Evolutionary conservation across 2,888 invertebrate species (phyloP).

Genomic region (Vandiemenella viatica): DNA sequence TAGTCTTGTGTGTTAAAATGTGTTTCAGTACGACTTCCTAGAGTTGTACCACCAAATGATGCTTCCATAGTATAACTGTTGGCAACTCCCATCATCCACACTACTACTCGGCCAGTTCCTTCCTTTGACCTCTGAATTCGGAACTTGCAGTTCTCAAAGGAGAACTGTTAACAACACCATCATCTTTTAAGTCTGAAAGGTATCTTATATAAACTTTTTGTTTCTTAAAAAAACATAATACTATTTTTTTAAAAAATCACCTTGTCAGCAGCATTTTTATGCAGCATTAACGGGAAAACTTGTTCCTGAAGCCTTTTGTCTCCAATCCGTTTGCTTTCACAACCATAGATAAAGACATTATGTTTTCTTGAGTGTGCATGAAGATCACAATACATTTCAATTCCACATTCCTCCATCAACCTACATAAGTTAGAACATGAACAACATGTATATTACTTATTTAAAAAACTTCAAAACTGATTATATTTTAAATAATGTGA

Average conservation of each 20-base stretch:
- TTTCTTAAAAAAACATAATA: not conserved
- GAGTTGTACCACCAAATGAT: conserved; percentile 78
- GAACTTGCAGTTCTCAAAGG: conserved; percentile 87
- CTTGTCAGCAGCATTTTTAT: conserved; percentile 82
- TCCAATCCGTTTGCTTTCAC: conserved; percentile 63
- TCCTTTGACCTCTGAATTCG: conserved; percentile 86
- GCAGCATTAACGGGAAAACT: conserved; percentile 86
- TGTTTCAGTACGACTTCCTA: conserved; percentile 65
- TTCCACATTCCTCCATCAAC: conserved; percentile 77
- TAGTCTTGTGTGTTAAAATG: conserved; percentile 74
- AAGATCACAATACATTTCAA: conserved; percentile 81
- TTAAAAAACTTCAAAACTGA: too few relatives aligned
- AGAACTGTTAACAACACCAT: conserved; percentile 48
- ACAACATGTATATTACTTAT: too few relatives aligned
- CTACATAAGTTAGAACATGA: conserved; percentile 37
- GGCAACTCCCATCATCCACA: conserved; percentile 88
- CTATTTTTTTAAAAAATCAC: conserved; percentile 28
- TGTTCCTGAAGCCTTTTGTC: conserved; percentile 75
- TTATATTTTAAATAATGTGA: too few relatives aligned
- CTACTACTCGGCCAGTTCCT: conserved; percentile 85
- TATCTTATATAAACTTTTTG: not conserved
- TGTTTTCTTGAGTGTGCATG: conserved; percentile 91
- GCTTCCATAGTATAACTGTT: conserved; percentile 94
- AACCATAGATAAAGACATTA: conserved; percentile 93
- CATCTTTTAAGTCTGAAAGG: not conserved